phyloP scores from a whole-genome alignment of 2,888 invertebrate genomes.

The Dasypogon diadema region DNA sequence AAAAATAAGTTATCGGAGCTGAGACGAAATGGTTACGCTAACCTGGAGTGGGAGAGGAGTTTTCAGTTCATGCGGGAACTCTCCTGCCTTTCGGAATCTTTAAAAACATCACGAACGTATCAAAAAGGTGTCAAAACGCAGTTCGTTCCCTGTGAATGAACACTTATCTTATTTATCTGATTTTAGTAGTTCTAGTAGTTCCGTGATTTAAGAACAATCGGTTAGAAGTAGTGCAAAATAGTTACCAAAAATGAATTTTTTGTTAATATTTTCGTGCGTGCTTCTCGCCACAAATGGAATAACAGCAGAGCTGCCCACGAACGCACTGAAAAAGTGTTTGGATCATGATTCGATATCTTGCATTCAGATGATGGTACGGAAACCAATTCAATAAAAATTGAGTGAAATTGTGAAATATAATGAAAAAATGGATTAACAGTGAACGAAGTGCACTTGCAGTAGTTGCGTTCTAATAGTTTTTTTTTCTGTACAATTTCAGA shows the following conservation, averaged over 20 bases:
- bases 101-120: slow-evolving; percentile 68
- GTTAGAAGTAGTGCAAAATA: not conserved
- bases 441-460: not conserved
- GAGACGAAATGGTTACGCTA: slow-evolving; percentile 11
- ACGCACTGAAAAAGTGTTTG: slow-evolving; percentile 72
- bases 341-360: slow-evolving; percentile 75
- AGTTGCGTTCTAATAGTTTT: slow-evolving; percentile 10
- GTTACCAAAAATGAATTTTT: slow-evolving; percentile 62
- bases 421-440: slow-evolving; percentile 53
- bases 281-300: slow-evolving; percentile 62
- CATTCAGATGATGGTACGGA: slow-evolving; percentile 72
- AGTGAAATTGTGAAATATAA: slow-evolving; percentile 56
- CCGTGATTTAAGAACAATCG: not conserved
- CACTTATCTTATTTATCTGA: slow-evolving; percentile 64
- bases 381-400: too few relatives aligned
- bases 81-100: slow-evolving; percentile 63
- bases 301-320: slow-evolving; percentile 61
- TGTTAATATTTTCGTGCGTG: slow-evolving; percentile 64
- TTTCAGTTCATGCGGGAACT: not conserved
- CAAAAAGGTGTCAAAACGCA: slow-evolving; percentile 69
- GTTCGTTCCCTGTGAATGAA: slow-evolving; percentile 69
- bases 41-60: slow-evolving; percentile 24
- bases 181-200: not conserved
- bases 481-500: slow-evolving; percentile 60
- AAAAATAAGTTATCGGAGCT: slow-evolving; percentile 18